phyloP scores from a whole-genome alignment of 2,797 vertebrate genomes.

The Tragopan temminckii region DNA sequence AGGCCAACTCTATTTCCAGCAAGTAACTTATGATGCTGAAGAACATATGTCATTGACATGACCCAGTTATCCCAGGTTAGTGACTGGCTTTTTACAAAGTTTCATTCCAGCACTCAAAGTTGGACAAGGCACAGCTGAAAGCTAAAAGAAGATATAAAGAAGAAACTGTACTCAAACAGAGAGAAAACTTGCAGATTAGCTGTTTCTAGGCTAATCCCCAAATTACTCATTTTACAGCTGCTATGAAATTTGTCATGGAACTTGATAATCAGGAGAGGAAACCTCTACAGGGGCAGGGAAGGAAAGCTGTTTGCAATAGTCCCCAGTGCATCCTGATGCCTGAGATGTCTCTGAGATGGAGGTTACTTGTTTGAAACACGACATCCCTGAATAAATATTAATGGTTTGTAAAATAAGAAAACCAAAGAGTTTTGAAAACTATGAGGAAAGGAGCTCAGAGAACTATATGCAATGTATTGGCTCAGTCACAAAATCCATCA shows the following conservation, averaged over 20 bases:
- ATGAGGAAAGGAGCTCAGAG: not conserved
- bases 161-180: not conserved
- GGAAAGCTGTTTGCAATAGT: not conserved
- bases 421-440: not conserved
- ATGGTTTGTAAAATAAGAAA: not conserved
- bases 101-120: not conserved
- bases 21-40: not conserved
- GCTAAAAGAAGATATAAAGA: not conserved
- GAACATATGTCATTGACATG: not conserved
- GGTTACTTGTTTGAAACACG: not conserved
- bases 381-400: not conserved
- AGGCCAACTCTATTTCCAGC: not conserved
- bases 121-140: not conserved
- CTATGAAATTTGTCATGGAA: not conserved
- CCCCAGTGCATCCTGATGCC: not conserved
- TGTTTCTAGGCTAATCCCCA: not conserved
- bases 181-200: not conserved
- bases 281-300: not conserved
- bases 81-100: not conserved
- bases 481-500: constrained; percentile 55
- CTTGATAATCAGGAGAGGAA: not conserved
- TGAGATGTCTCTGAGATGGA: not conserved
- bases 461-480: constrained; percentile 1
- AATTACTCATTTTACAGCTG: fast-evolving
- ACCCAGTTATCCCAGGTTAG: not conserved